phyloP scores from a whole-genome alignment of 2,888 invertebrate species.

The Megastigmus dorsalis region DNA sequence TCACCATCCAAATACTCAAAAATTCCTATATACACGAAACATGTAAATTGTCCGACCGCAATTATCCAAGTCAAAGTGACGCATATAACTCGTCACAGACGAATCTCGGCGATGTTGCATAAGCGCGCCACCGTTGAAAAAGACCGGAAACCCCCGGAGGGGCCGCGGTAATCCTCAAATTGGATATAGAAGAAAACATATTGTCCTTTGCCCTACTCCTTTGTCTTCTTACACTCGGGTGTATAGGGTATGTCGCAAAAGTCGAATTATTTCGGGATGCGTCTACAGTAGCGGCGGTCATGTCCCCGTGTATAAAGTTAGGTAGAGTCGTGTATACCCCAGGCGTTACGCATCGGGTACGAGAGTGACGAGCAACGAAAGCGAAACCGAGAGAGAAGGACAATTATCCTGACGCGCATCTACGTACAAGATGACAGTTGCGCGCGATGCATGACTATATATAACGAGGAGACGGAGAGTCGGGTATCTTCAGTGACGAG shows the following conservation, averaged over 20 bases:
- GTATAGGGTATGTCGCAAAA: constrained; percentile 54
- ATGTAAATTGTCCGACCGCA: constrained; percentile 19
- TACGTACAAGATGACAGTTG: constrained; percentile 26
- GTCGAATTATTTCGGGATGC: constrained; percentile 54
- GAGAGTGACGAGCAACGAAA: constrained; percentile 67
- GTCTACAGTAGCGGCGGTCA: too few relatives aligned
- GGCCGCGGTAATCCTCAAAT: background rate
- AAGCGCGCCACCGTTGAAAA: too few relatives aligned
- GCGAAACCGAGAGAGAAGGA: constrained; percentile 70
- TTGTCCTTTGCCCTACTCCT: background rate
- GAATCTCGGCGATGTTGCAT: too few relatives aligned
- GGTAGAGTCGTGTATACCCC: too few relatives aligned
- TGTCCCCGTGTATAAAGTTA: too few relatives aligned
- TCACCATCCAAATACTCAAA: too few relatives aligned
- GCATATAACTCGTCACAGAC: background rate
- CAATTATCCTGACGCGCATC: constrained; percentile 66
- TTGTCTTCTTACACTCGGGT: too few relatives aligned
- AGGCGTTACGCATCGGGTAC: constrained; percentile 67
- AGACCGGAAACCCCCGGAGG: constrained; percentile 30
- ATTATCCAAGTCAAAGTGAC: constrained; percentile 20
- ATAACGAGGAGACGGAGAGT: background rate
- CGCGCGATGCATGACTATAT: constrained; percentile 50
- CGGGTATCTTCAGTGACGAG: background rate
- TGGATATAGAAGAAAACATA: too few relatives aligned
- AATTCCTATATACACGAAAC: too few relatives aligned